These are phyloP conservation scores for Saimiri boliviensis DNA, from an alignment of 2,113 vertebrate species.

Conservation along the genomic window DNA sequence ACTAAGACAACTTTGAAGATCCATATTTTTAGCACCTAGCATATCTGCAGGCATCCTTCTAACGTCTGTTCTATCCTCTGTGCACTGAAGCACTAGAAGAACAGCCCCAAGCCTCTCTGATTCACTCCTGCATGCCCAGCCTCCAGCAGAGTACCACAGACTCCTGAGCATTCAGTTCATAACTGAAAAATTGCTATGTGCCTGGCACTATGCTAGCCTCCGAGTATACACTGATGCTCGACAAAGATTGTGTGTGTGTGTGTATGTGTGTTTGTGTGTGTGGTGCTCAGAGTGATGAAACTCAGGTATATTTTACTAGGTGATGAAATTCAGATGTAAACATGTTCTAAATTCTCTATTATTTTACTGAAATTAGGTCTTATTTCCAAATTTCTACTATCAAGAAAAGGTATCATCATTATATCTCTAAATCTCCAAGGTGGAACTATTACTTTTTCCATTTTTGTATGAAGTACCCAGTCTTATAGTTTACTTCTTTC, in stretches of 20 bases:
- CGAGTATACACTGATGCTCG: neutral
- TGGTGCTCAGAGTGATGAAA: too few species aligned
- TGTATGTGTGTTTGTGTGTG: too few species aligned
- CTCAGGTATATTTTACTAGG: too few species aligned
- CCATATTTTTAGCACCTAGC: neutral
- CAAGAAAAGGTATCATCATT: neutral
- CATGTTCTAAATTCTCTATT: neutral
- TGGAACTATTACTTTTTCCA: neutral
- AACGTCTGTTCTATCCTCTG: neutral
- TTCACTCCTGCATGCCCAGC: neutral
- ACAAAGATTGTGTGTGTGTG: neutral
- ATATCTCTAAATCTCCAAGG: neutral
- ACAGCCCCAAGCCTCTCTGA: neutral
- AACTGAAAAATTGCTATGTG: neutral
- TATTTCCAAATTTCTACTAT: neutral
- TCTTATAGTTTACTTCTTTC: neutral
- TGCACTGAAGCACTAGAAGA: neutral
- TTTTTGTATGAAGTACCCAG: neutral
- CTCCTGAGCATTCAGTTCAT: neutral
- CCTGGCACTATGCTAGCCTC: too few species aligned
- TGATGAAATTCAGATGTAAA: neutral
- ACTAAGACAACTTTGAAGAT: neutral
- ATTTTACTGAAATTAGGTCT: neutral
- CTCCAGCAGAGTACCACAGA: neutral
- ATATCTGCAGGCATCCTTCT: neutral